Conservation (phyloP, 2,888 invertebrate genomes). For the Liposcelis brunnea region DNA sequence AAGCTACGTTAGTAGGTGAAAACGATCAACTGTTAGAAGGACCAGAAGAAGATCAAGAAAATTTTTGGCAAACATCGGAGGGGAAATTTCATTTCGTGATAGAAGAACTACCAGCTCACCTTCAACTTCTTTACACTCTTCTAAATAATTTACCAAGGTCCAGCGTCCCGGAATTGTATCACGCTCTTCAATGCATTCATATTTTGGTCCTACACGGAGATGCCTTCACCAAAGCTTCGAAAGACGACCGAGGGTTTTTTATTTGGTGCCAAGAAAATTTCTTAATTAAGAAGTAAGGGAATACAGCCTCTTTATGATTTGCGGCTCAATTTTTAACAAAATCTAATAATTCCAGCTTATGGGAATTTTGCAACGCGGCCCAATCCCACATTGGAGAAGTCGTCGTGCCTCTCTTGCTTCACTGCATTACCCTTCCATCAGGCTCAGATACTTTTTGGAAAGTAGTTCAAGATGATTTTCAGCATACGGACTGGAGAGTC, state of each 20-base stretch:
- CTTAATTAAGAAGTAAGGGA: constrained; percentile 68
- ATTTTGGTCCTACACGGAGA: constrained; percentile 85
- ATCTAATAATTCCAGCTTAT: constrained; percentile 44
- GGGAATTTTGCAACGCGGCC: constrained; percentile 81
- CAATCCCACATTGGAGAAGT: constrained; percentile 89
- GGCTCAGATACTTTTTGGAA: constrained; percentile 94
- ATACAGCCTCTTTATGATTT: constrained; percentile 3
- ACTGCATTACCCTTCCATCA: constrained; percentile 83
- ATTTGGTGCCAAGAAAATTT: constrained; percentile 94
- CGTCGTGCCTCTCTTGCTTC: constrained; percentile 79
- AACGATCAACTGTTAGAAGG: constrained; percentile 53
- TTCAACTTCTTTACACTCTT: constrained; percentile 70
- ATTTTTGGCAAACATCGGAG: constrained; percentile 85
- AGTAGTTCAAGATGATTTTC: constrained; percentile 88
- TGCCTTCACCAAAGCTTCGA: constrained; percentile 67
- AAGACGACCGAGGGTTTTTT: constrained; percentile 80
- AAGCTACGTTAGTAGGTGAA: constrained; percentile 57
- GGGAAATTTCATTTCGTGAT: constrained; percentile 84
- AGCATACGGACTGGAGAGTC: constrained; percentile 70
- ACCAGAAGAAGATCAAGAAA: constrained; percentile 55
- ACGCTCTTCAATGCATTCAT: constrained; percentile 80
- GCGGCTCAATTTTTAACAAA: constrained; percentile 9
- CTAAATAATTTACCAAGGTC: background rate
- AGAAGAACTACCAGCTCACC: constrained; percentile 74
- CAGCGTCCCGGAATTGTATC: constrained; percentile 40